Evolutionary conservation across 1,140 invertebrate species (phyloP).

Genomic region (Centruroides vittatus): DNA sequence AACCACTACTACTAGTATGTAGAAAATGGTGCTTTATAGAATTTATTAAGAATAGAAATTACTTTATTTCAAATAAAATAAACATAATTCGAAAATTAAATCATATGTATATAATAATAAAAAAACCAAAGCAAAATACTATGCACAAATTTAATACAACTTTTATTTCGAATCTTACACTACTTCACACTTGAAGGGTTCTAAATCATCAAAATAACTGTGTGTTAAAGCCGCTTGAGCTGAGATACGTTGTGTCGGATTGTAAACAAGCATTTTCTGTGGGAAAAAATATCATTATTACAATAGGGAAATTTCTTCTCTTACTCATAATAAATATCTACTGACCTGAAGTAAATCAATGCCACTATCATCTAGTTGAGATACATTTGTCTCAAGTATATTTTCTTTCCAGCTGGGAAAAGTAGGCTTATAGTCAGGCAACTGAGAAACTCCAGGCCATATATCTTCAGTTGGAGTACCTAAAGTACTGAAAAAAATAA

Average conservation of each 20-base stretch:
- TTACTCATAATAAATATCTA: neutral
- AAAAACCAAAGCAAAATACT: too few relatives aligned
- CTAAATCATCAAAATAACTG: constrained; percentile 60
- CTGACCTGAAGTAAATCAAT: constrained; percentile 50
- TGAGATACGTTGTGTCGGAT: constrained; percentile 56
- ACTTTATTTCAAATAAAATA: too few relatives aligned
- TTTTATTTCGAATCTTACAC: neutral
- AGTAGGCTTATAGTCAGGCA: constrained; percentile 78
- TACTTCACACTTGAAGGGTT: constrained; percentile 21
- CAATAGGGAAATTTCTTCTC: neutral
- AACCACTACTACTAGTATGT: too few relatives aligned
- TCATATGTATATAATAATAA: too few relatives aligned
- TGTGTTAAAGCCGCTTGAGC: constrained; percentile 54
- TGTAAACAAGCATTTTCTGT: constrained; percentile 65
- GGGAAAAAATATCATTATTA: constrained; percentile 22
- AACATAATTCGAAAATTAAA: too few relatives aligned
- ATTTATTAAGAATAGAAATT: too few relatives aligned
- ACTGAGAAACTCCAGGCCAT: constrained; percentile 72
- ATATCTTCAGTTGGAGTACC: constrained; percentile 82
- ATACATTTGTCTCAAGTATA: constrained; percentile 46
- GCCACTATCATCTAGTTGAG: constrained; percentile 43
- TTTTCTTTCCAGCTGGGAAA: constrained; percentile 75
- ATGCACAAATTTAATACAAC: too few relatives aligned
- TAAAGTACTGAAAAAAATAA: constrained; percentile 36
- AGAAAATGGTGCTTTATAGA: too few relatives aligned